Conservation (phyloP, 2,888 invertebrate species). For the Xestia rhomboidea region DNA sequence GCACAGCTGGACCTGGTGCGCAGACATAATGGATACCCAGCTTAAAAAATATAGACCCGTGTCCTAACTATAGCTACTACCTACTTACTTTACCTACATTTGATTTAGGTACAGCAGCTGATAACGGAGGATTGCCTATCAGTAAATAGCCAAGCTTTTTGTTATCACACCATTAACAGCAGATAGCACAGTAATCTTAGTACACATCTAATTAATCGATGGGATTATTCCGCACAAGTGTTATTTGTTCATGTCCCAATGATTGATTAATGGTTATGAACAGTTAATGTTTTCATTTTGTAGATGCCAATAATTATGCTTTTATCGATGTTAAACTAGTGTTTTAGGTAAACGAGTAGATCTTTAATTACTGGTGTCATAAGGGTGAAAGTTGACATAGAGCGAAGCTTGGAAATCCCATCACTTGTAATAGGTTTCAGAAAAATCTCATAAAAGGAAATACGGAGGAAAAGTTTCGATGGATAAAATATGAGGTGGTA, state of each 20-base stretch:
- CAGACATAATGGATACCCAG: not conserved
- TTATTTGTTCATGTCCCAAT: constrained; percentile 63
- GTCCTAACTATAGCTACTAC: not conserved
- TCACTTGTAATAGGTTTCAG: not conserved
- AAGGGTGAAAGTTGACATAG: not conserved
- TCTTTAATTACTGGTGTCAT: not conserved
- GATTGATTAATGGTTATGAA: constrained; percentile 67
- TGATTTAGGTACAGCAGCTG: constrained; percentile 42
- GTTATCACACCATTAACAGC: constrained; percentile 71
- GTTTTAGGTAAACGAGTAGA: not conserved
- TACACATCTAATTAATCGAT: constrained; percentile 70
- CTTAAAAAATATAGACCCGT: constrained; percentile 2
- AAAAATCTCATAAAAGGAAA: constrained; percentile 1
- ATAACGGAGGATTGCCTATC: constrained; percentile 51
- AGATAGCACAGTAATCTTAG: constrained; percentile 63
- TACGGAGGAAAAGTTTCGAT: constrained; percentile 2
- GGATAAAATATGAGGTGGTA: constrained; percentile 9
- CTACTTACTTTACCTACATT: constrained; percentile 39
- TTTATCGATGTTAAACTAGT: constrained; percentile 48
- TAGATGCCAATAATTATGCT: constrained; percentile 50
- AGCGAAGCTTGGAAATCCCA: not conserved
- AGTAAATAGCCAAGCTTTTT: constrained; percentile 59
- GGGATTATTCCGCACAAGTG: constrained; percentile 64
- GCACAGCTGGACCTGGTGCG: not conserved
- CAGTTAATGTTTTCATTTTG: constrained; percentile 55